Conservation (phyloP, 2,888 invertebrate species). For the Meloe dianella region DNA sequence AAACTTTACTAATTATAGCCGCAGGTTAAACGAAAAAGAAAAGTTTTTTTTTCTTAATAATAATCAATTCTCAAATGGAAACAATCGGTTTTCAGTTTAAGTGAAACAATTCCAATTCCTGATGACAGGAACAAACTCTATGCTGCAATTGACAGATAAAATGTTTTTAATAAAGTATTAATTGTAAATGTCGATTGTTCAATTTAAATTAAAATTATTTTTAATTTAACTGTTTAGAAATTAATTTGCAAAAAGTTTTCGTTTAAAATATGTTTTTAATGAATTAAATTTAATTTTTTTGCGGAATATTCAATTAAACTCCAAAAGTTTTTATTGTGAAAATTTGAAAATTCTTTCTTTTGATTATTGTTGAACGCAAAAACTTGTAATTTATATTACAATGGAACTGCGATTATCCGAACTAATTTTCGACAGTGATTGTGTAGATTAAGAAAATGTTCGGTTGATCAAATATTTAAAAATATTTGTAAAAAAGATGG, state of each 20-base stretch:
- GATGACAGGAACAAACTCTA: not conserved
- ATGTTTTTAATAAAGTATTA: not conserved
- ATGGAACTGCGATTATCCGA: too few species aligned
- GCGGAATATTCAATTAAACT: not conserved
- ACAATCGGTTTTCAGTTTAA: not conserved
- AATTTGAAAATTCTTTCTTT: not conserved
- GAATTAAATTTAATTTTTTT: not conserved
- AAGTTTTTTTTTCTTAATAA: not conserved
- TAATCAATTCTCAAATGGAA: not conserved
- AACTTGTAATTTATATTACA: too few species aligned
- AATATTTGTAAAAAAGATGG: too few species aligned
- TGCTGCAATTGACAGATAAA: not conserved
- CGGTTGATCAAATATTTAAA: too few species aligned
- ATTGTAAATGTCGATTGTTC: not conserved
- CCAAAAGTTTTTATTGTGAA: not conserved
- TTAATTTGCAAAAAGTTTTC: not conserved
- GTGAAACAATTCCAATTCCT: too few species aligned
- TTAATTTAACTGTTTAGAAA: too few species aligned
- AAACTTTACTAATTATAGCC: constrained; percentile 6
- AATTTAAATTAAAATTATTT: not conserved
- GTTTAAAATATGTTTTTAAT: not conserved
- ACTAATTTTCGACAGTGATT: too few species aligned
- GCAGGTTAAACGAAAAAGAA: not conserved
- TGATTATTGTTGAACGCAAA: not conserved
- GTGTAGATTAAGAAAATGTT: too few species aligned